Evolutionary conservation across 2,113 vertebrate genomes (phyloP), one percentile per base, ranked within the genome.

Genomic region (Andinoacara biseriatus): DNA sequence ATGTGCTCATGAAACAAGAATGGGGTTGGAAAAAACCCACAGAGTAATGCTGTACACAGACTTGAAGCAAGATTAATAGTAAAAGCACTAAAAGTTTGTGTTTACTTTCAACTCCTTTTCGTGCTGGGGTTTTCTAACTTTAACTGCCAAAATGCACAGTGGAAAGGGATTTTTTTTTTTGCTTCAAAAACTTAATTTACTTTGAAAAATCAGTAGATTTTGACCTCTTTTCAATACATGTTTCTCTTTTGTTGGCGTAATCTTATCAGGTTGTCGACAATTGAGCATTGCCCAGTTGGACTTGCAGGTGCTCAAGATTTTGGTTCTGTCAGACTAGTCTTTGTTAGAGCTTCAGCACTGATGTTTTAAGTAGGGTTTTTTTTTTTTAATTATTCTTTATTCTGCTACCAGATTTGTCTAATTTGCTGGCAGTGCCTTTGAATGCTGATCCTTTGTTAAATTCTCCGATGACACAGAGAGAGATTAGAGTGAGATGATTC

Each of bases 401-500:
- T 69, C 15, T 69, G 0, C 5, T 69, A 8, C 40, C 63, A 69
- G 49, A 29, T 69, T 65, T 49, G 22, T 69, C 63, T 49, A 49
- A 49, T 49, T 69, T 69, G 24, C 65, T 49, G 15, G 65, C 49
- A 69, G 49, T 69, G 40, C 24, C 43, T 69, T 49, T 69, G 65
- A 69, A 69, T 69, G 15, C 65, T 29, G 24, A 49, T 69, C 24
- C 65, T 69, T 69, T 49, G 65, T 69, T 49, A 69, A 69, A 29
- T 49, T 49, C 43, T 49, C 43, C 20, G 65, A 49, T 49, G 24
- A 49, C 65, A 29, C 14, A 49, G 43, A 49, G 15, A 46, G 62
- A 49, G 65, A 69, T 69, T 69, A 69, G 43, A 49, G 65, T 69
- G 65, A 69, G 24, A 49, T 69, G 22, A 69, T 69, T 69, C 24